Conservation (phyloP, 2,888 invertebrate species). For the Tetragonula carbonaria region DNA sequence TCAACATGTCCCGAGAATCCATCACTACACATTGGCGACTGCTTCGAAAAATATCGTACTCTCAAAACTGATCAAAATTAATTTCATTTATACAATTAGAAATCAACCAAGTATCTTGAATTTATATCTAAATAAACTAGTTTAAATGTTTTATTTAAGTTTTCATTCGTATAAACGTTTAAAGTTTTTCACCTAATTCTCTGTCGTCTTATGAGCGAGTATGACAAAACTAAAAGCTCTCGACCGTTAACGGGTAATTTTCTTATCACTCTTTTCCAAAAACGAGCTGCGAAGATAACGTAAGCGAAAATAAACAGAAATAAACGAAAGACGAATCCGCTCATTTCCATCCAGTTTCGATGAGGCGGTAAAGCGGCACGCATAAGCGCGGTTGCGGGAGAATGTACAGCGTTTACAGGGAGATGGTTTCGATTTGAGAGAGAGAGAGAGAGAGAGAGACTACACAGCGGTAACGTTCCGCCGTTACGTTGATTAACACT, state of each 20-base stretch:
- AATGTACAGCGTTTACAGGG: conserved; percentile 10
- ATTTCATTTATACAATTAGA: no score
- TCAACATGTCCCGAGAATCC: no score
- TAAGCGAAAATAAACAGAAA: background rate
- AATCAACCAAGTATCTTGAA: no score
- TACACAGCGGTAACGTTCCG: conserved; percentile 10
- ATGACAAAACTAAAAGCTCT: no score
- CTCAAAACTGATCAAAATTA: no score
- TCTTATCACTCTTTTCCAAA: background rate
- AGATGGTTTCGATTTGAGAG: conserved; percentile 4
- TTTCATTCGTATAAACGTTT: no score
- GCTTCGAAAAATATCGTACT: no score
- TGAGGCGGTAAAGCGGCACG: background rate
- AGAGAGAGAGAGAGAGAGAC: background rate
- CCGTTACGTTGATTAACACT: conserved; percentile 49
- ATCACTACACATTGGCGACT: no score
- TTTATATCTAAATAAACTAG: no score
- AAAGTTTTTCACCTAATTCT: no score
- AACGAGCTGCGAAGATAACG: background rate
- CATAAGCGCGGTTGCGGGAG: conserved; percentile 12
- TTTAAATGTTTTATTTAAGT: no score
- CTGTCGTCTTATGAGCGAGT: no score
- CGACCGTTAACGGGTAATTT: background rate
- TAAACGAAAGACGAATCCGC: background rate
- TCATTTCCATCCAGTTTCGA: background rate